phyloP scores from a whole-genome alignment of 2,888 invertebrate species.

The Nephrotoma appendiculata region DNA sequence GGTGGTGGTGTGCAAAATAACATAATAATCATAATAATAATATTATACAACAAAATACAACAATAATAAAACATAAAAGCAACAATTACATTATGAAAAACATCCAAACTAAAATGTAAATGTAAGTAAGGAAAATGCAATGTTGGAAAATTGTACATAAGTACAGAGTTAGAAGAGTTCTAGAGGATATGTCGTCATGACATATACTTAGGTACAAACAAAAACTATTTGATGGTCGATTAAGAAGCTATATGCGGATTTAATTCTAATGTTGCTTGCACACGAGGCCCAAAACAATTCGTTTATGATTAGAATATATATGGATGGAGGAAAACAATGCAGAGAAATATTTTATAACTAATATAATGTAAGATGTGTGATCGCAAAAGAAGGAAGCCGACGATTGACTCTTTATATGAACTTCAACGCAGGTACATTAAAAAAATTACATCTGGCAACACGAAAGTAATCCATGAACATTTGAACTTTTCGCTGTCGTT shows the following conservation, averaged over 20 bases:
- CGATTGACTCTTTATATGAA: too few relatives aligned
- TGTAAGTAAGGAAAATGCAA: neutral
- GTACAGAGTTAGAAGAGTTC: neutral
- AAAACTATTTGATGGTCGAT: neutral
- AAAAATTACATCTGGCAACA: too few relatives aligned
- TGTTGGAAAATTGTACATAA: neutral
- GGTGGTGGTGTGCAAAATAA: neutral
- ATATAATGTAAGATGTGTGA: neutral
- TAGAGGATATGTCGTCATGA: neutral
- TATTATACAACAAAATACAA: neutral
- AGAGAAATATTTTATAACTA: neutral
- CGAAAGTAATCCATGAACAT: too few relatives aligned
- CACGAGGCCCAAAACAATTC: neutral
- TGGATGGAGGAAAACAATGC: neutral
- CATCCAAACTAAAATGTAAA: neutral
- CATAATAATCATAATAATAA: neutral
- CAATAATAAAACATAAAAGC: neutral
- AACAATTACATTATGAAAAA: neutral
- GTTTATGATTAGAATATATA: neutral
- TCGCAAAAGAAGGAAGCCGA: neutral
- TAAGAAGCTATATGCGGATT: neutral
- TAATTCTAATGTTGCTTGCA: neutral
- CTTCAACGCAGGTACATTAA: too few relatives aligned
- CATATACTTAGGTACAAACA: neutral
- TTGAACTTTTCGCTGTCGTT: too few relatives aligned